phyloP scores from a whole-genome alignment of 1,140 invertebrate genomes.

The Euglossa dilemma region DNA sequence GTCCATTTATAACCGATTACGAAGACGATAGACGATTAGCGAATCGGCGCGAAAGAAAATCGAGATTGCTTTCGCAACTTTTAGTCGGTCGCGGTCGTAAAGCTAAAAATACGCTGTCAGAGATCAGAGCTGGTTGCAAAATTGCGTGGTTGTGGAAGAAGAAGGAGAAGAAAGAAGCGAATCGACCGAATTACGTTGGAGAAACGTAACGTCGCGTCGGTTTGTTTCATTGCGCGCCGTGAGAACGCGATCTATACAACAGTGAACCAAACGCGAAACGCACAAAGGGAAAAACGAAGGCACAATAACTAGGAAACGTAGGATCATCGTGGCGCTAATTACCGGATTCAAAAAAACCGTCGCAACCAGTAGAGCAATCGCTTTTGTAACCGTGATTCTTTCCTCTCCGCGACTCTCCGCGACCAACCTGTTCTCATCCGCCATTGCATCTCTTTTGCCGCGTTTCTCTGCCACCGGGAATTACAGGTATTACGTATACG shows the following conservation, averaged over 20 bases:
- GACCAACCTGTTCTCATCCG: conserved; percentile 13
- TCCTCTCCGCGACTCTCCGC: too few species aligned
- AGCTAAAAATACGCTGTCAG: rapidly evolving
- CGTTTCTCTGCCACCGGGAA: background rate
- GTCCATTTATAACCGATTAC: too few species aligned
- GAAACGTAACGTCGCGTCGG: background rate
- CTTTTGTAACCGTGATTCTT: conserved; percentile 1
- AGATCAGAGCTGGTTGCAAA: background rate
- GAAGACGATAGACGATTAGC: too few species aligned
- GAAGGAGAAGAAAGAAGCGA: background rate
- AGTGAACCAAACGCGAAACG: background rate
- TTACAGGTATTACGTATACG: background rate
- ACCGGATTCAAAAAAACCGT: conserved; percentile 18
- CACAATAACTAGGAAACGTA: conserved; percentile 65
- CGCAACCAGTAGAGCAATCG: background rate
- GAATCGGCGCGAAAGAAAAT: too few species aligned
- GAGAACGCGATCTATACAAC: conserved; percentile 54
- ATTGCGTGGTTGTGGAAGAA: background rate
- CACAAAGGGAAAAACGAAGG: conserved; percentile 3
- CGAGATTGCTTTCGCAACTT: too few species aligned
- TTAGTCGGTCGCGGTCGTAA: too few species aligned
- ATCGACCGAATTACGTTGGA: conserved; percentile 7
- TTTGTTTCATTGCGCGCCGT: conserved; percentile 35
- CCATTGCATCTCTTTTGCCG: background rate
- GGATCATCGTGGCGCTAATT: conserved; percentile 55